A percentile compares a stretch with the other conserved stretches of the same genome.
These are phyloP conservation scores for Pyralis farinalis DNA, from an alignment of 2,888 invertebrate species.

Conservation along the genomic window DNA sequence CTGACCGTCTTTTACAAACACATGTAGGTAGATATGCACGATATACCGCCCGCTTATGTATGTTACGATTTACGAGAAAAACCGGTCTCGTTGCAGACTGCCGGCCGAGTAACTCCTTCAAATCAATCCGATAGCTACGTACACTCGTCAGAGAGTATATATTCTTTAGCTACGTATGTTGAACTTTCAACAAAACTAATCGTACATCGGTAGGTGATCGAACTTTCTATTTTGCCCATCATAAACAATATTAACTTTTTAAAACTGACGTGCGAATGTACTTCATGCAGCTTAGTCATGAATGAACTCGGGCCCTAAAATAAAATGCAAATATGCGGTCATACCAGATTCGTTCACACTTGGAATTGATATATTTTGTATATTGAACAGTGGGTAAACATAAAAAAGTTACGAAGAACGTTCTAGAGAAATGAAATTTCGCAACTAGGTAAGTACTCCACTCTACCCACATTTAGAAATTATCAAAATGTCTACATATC, in stretches of 20 bases:
- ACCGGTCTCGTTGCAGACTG: conserved; percentile 61
- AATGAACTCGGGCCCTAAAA: no score
- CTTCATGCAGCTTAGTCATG: background rate
- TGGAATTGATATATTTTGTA: no score
- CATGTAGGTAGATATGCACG: conserved; percentile 5
- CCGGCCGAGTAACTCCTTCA: conserved; percentile 47
- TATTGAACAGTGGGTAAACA: no score
- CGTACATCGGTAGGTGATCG: conserved; percentile 23
- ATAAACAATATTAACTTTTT: conserved; percentile 9
- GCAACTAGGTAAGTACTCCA: no score
- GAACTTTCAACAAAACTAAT: conserved; percentile 64
- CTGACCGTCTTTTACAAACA: conserved; percentile 5
- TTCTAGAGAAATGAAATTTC: no score
- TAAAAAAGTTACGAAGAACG: no score
- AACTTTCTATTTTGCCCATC: conserved; percentile 26
- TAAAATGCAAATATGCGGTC: no score
- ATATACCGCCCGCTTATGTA: conserved; percentile 20
- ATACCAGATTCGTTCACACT: no score
- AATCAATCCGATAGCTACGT: no score
- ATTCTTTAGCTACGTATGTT: conserved; percentile 41
- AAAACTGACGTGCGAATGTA: background rate
- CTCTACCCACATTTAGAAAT: background rate
- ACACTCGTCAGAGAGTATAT: no score
- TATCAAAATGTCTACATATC: background rate
- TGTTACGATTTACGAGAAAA: conserved; percentile 60